Base-by-base conservation (phyloP, 1,140 invertebrate species). In the Dysdera silvatica region DNA sequence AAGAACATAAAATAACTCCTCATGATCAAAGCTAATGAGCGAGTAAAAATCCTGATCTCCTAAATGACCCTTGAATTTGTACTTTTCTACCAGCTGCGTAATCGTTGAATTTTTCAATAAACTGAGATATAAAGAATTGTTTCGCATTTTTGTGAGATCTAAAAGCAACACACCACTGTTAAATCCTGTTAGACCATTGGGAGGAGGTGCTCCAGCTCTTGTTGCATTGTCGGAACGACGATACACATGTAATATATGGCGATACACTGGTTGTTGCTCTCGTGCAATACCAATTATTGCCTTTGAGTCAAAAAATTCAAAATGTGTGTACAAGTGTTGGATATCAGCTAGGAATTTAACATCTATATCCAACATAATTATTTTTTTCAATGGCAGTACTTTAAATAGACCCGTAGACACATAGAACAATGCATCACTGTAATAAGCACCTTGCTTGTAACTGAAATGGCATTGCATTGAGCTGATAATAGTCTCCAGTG, bases 31-130 rank as follows among this genome's bases (percentile, higher is more conserved):
- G 28, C 80, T 81, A 6, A 91, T 68, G 26, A 93, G 71, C 0
- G 88, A 88, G 71, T 88, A 93, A 74, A 89, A 90, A 76, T 92
- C 89, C 76, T 92, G 89, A 75, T 91, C 89, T 4, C 89, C 89
- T 20, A 93, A 78, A 75, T 92, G 87, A 8, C 89, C 89, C 76
- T 84, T 72, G 52, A 82, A 81, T 29, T 78, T 75, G 76, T 88
- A 90, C 73, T 89, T 88, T 12, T 82, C 69, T 2, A 83, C 81
- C 57, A 88, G 74, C 41, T 79, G 75, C 26, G 79, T 70, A 18
- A 89, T 77, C 62, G 75, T 79, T 16, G 81, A 73, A 33, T 80
- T 76, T 23, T 75, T 79, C 8, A 87, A 70, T 43, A 86, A 75
- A 14, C 79, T 73, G 61, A 82, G 77, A 65, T 83, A 86, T 16